phyloP scores from a whole-genome alignment of 2,888 invertebrate species.

The Strigamia crassipes region DNA sequence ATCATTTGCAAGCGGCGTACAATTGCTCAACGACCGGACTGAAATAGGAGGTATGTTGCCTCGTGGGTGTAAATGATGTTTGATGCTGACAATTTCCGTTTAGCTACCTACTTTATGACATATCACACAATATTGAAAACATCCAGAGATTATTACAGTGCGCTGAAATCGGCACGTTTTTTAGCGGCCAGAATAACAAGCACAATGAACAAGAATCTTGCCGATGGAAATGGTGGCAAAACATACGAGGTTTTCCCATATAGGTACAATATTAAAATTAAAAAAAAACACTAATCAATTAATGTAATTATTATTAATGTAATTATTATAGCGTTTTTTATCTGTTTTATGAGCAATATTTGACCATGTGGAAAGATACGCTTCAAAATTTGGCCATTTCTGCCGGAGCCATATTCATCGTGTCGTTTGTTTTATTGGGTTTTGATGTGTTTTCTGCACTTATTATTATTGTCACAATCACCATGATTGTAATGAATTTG shows the following conservation, averaged over 20 bases:
- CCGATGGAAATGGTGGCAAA: slow-evolving; percentile 56
- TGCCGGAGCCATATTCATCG: slow-evolving; percentile 88
- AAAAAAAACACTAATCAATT: too few relatives aligned
- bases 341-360: slow-evolving; percentile 93
- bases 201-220: slow-evolving; percentile 67
- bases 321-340: too few relatives aligned
- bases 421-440: slow-evolving; percentile 89
- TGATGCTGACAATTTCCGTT: too few relatives aligned
- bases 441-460: slow-evolving; percentile 79
- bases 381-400: slow-evolving; percentile 85
- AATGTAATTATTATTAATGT: too few relatives aligned
- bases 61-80: too few relatives aligned
- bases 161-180: slow-evolving; percentile 74
- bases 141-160: slow-evolving; percentile 80
- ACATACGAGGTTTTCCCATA: slow-evolving; percentile 79
- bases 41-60: slow-evolving; percentile 17
- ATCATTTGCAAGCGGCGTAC: not conserved
- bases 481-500: slow-evolving; percentile 80
- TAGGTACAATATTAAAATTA: too few relatives aligned
- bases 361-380: slow-evolving; percentile 83
- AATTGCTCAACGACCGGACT: not conserved
- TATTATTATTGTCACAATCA: slow-evolving; percentile 73
- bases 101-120: slow-evolving; percentile 84
- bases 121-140: slow-evolving; percentile 82
- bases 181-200: slow-evolving; percentile 76